Conservation (phyloP, 2,797 vertebrate genomes). For the Pogoniulus pusillus region DNA sequence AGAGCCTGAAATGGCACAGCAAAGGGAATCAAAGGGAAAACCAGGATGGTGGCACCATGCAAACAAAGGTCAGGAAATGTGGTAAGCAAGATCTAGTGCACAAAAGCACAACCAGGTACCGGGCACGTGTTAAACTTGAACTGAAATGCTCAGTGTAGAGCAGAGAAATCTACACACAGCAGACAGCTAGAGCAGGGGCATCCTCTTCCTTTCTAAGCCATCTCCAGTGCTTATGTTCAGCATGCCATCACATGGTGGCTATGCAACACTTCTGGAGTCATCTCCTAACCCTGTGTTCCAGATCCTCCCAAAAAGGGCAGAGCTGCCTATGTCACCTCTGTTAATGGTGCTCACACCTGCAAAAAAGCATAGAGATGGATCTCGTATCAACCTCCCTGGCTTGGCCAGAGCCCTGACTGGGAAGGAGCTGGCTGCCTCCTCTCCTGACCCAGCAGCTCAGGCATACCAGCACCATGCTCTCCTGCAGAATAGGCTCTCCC, state of each 20-base stretch:
- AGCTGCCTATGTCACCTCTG: not conserved
- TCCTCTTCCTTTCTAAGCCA: not conserved
- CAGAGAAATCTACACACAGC: not conserved
- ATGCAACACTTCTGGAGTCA: not conserved
- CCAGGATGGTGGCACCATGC: too few relatives aligned
- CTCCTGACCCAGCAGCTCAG: not conserved
- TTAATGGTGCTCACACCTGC: not conserved
- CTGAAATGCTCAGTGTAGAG: not conserved
- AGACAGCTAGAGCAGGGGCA: not conserved
- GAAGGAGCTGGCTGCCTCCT: not conserved
- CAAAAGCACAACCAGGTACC: not conserved
- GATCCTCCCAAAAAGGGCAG: not conserved
- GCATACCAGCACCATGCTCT: accelerated
- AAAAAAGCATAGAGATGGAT: not conserved
- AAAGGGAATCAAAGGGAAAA: accelerated
- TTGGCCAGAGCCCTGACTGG: not conserved
- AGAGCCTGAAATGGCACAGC: not conserved
- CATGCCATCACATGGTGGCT: accelerated
- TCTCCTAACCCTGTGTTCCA: not conserved
- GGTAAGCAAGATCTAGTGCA: not conserved
- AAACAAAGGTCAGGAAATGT: not conserved
- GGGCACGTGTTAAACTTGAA: not conserved
- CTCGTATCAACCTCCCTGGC: not conserved
- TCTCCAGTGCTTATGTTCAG: not conserved
- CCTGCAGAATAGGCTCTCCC: not conserved